phyloP scores from a whole-genome alignment of 2,797 vertebrate species.

The Esox masquinongy region DNA sequence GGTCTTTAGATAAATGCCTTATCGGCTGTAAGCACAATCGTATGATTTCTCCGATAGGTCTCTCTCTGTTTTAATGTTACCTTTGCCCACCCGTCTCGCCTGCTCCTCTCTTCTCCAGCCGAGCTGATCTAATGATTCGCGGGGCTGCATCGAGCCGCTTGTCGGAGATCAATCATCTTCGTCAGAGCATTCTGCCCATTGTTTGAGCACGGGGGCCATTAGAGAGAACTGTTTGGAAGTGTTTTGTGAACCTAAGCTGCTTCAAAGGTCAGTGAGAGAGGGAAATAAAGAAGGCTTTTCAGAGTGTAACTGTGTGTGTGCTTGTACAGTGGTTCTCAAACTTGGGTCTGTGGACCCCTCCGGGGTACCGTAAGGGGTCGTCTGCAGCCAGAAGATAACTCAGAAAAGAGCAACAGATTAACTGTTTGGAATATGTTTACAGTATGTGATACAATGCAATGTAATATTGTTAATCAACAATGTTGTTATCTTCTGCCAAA shows the following conservation, averaged over 20 bases:
- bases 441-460: too few relatives aligned
- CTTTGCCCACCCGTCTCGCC: slow-evolving; percentile 49
- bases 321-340: not conserved
- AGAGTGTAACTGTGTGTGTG: not conserved
- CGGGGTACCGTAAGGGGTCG: too few relatives aligned
- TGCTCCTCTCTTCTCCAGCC: slow-evolving; percentile 47
- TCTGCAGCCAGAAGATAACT: too few relatives aligned
- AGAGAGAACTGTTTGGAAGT: slow-evolving; percentile 83
- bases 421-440: too few relatives aligned
- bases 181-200: slow-evolving; percentile 79
- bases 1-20: slow-evolving; percentile 76
- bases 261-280: slow-evolving; percentile 78
- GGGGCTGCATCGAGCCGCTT: slow-evolving; percentile 78
- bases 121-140: slow-evolving; percentile 80
- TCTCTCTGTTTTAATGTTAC: slow-evolving; percentile 45
- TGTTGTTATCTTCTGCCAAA: too few relatives aligned
- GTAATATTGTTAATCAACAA: too few relatives aligned
- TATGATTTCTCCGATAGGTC: slow-evolving; percentile 76
- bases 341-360: too few relatives aligned
- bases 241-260: slow-evolving; percentile 82
- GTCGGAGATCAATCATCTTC: slow-evolving; percentile 85
- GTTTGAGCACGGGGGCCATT: slow-evolving; percentile 81
- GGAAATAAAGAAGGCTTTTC: slow-evolving; percentile 4
- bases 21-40: slow-evolving; percentile 70
- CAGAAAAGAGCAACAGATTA: too few relatives aligned